A percentile compares a stretch with the other conserved stretches of the same genome.
phyloP scores from a whole-genome alignment of 2,888 invertebrate genomes.

The Stenchaetothrips biformis region DNA sequence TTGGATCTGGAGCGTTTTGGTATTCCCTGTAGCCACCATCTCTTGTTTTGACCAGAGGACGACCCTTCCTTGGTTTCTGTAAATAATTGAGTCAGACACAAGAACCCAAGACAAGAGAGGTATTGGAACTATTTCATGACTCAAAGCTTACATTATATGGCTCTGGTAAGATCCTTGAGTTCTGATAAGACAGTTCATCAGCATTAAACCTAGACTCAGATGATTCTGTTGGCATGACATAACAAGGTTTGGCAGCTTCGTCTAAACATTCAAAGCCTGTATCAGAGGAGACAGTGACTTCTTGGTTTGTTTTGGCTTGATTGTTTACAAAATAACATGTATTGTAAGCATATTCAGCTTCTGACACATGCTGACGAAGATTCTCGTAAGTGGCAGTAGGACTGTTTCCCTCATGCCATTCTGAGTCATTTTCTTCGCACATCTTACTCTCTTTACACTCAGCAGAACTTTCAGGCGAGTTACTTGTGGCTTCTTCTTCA shows the following conservation, averaged over 20 bases:
- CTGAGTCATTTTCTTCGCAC: background rate
- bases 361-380: background rate
- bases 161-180: too few relatives aligned
- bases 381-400: background rate
- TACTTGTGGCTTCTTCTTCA: background rate
- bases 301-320: background rate
- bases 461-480: background rate
- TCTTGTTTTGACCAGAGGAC: background rate
- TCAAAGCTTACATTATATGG: background rate
- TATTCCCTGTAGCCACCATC: background rate
- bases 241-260: background rate
- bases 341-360: background rate
- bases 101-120: background rate
- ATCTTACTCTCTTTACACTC: background rate
- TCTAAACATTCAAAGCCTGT: background rate
- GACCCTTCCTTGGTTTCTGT: background rate
- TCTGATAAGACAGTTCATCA: background rate
- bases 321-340: background rate
- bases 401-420: background rate
- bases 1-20: too few relatives aligned
- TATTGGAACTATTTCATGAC: background rate
- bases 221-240: background rate
- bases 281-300: background rate
- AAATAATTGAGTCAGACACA: background rate
- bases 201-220: background rate